These are phyloP conservation scores for Branchipolynoe longqiensis DNA, from an alignment of 2,888 invertebrate species.

Conservation along the genomic window DNA sequence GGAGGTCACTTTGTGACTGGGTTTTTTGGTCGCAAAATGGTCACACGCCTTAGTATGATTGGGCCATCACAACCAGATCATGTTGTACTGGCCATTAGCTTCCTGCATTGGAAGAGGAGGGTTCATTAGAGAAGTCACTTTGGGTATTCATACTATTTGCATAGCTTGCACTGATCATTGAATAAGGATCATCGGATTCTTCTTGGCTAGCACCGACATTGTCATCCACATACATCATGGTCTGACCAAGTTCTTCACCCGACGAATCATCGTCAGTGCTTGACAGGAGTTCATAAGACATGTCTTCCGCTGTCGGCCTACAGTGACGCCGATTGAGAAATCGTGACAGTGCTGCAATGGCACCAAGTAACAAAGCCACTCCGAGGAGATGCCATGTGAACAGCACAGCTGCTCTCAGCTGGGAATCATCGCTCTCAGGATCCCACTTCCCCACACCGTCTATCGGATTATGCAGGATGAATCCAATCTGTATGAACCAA, in stretches of 20 bases:
- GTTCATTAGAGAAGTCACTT: too few relatives aligned
- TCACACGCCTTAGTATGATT: too few relatives aligned
- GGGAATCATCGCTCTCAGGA: neutral
- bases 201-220: too few relatives aligned
- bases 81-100: too few relatives aligned
- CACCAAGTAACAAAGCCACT: conserved; percentile 5
- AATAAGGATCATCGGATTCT: neutral
- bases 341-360: neutral
- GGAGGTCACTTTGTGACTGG: too few relatives aligned
- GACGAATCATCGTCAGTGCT: neutral
- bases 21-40: too few relatives aligned
- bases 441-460: conserved; percentile 26
- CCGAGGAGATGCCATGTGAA: conserved; percentile 42
- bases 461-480: conserved; percentile 80
- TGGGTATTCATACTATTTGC: too few relatives aligned
- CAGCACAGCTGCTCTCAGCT: neutral
- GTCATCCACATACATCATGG: neutral
- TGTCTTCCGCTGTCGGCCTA: conserved; percentile 4
- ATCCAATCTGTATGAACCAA: conserved; percentile 82
- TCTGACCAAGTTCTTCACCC: neutral
- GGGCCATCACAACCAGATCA: too few relatives aligned
- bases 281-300: neutral
- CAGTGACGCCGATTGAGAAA: neutral
- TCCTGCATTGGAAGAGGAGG: too few relatives aligned
- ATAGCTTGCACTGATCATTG: too few relatives aligned